Evolutionary conservation across 2,797 vertebrate genomes (phyloP).

Genomic region (Characodon lateralis): DNA sequence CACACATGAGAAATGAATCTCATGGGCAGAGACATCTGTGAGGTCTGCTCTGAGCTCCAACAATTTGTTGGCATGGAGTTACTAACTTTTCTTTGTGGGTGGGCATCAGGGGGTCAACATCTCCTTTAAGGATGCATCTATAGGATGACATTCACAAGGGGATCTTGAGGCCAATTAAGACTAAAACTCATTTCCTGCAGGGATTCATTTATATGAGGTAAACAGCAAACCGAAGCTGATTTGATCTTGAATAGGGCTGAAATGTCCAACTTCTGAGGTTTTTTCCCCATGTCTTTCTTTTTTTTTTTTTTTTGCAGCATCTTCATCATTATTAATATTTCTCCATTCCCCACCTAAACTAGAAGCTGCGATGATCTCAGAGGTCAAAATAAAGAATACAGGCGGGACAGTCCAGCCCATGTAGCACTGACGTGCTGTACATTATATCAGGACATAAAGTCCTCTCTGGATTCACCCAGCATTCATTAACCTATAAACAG

Average conservation of each 20-base stretch:
- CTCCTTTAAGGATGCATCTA: conserved; percentile 40
- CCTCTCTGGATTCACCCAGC: conserved; percentile 37
- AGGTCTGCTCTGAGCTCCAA: conserved; percentile 40
- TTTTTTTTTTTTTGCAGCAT: not conserved
- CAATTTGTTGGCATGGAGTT: conserved; percentile 42
- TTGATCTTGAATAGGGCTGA: conserved; percentile 21
- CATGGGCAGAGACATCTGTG: conserved; percentile 55
- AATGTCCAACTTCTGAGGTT: conserved; percentile 33
- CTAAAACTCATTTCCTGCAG: conserved; percentile 40
- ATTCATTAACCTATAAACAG: conserved; percentile 66
- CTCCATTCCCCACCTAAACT: conserved; percentile 38
- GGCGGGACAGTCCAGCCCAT: conserved; percentile 40
- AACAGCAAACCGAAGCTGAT: conserved; percentile 25
- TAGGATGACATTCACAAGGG: conserved; percentile 19
- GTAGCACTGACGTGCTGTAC: conserved; percentile 49
- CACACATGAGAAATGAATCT: conserved; percentile 29
- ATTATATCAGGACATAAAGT: conserved; percentile 26
- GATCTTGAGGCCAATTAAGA: conserved; percentile 42
- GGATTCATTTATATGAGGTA: conserved; percentile 25
- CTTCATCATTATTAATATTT: not conserved
- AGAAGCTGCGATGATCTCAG: conserved; percentile 52
- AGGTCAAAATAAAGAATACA: conserved; percentile 65
- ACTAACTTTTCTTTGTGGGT: conserved; percentile 36
- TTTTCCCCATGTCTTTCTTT: not conserved
- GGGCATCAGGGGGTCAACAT: conserved; percentile 44